These are phyloP conservation scores for Lepus americanus DNA, from an alignment of 2,113 vertebrate species.

Conservation along the genomic window DNA sequence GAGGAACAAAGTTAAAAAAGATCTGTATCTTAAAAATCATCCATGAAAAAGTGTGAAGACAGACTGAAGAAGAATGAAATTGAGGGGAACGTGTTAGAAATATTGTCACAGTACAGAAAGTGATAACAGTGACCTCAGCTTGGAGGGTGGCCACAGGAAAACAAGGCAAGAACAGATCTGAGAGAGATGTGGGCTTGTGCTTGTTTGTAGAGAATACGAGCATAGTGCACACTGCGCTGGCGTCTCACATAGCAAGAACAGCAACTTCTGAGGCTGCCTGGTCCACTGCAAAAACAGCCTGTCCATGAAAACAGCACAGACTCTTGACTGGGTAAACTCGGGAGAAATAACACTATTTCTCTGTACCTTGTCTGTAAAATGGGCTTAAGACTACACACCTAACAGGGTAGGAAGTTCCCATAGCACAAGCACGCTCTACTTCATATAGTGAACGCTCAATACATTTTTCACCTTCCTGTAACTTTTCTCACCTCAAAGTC, in stretches of 20 bases:
- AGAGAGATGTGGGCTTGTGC: neutral
- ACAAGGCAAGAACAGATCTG: neutral
- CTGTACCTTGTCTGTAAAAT: neutral
- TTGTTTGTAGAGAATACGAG: neutral
- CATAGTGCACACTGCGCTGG: accelerated
- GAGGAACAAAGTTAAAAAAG: too few relatives aligned
- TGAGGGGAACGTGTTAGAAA: neutral
- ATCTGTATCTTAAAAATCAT: constrained; percentile 13
- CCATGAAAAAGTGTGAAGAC: neutral
- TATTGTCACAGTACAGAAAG: neutral
- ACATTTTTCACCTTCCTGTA: neutral
- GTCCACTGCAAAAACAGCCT: neutral
- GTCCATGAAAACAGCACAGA: neutral
- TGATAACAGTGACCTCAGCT: neutral
- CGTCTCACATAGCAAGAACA: neutral
- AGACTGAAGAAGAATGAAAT: neutral
- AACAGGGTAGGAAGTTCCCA: neutral
- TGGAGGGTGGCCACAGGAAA: neutral
- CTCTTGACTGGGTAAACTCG: neutral
- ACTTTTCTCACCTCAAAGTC: neutral
- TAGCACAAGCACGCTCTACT: neutral
- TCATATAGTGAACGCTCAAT: neutral
- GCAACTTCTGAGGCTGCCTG: neutral
- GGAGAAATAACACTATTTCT: neutral
- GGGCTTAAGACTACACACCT: neutral